Base-by-base conservation (phyloP, 2,888 invertebrate species). In the Acleris holmiana region DNA sequence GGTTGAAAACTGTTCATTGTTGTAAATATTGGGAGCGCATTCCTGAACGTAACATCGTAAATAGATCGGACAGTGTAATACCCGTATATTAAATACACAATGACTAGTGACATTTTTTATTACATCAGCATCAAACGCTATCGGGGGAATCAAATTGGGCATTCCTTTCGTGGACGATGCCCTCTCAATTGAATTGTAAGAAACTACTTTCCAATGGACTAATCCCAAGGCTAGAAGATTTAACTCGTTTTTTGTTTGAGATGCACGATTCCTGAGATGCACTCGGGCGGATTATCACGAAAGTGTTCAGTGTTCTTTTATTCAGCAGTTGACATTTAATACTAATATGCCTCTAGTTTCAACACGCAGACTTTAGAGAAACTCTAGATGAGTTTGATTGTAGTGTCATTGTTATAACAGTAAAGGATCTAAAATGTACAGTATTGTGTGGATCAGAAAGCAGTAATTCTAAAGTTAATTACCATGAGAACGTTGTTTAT, bases 21-120 rank as follows among this genome's bases (percentile, higher is more conserved):
- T 75, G 72, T 77, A 70, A 76, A 75, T 75, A 76, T 76, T 76
- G 73, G 67, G 71, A 70, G 71, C 59, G 61, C 82, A 84, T 86
- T 85, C 83, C 80, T 68, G 49, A 65, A 73, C 76, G 75, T 71
- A 74, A 57, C 40, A 17, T 40, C n/a, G 46, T 51, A 53, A 54
- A 54, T 54, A 53, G 54, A 54, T 54, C 25, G 44, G 64, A 59
- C 35, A 53, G 61, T 74, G 72, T 77, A 76, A 77, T 79, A 73
- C 71, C 73, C 74, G 75, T 81, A 76, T 76, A 80, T 83, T 78
- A 78, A 80, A 80, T 83, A 79, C 76, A 73, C 77, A 80, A 76
- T 85, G 83, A 84, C 83, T 83, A 76, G 74, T 74, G 75, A 74
- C 70, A 74, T 77, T 84, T 84, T 84, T 83, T 82, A 76, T 74